phyloP scores from a whole-genome alignment of 2,797 vertebrate genomes.

The Semaprochilodus insignis region DNA sequence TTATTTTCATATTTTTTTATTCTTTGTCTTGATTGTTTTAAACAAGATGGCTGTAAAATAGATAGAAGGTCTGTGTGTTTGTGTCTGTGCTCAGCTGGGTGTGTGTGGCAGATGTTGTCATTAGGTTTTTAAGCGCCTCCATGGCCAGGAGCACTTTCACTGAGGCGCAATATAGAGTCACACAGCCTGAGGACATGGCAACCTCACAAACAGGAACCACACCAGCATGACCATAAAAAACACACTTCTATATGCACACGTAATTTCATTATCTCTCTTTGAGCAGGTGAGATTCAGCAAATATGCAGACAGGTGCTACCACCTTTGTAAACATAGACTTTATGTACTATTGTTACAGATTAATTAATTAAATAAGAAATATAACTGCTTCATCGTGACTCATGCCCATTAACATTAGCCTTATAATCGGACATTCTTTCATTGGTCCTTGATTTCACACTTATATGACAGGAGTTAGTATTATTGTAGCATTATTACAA shows the following conservation, averaged over 20 bases:
- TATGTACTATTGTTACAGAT: no score
- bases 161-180: slow-evolving; percentile 22
- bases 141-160: slow-evolving; percentile 58
- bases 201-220: not conserved
- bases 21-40: no score
- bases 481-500: no score
- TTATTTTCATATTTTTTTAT: not conserved
- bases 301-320: slow-evolving; percentile 26
- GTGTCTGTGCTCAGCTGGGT: slow-evolving; percentile 34
- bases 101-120: slow-evolving; percentile 53
- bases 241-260: not conserved
- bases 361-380: no score
- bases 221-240: not conserved
- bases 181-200: slow-evolving; percentile 27
- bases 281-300: slow-evolving; percentile 15
- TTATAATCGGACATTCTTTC: no score
- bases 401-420: not conserved
- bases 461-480: no score
- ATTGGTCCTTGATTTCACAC: no score
- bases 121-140: slow-evolving; percentile 49
- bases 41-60: no score
- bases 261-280: slow-evolving; percentile 11
- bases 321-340: not conserved
- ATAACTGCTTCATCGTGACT: not conserved
- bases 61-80: slow-evolving; percentile 31